Evolutionary conservation across 2,113 vertebrate genomes (phyloP).

Genomic region (Callocephalon fimbriatum): DNA sequence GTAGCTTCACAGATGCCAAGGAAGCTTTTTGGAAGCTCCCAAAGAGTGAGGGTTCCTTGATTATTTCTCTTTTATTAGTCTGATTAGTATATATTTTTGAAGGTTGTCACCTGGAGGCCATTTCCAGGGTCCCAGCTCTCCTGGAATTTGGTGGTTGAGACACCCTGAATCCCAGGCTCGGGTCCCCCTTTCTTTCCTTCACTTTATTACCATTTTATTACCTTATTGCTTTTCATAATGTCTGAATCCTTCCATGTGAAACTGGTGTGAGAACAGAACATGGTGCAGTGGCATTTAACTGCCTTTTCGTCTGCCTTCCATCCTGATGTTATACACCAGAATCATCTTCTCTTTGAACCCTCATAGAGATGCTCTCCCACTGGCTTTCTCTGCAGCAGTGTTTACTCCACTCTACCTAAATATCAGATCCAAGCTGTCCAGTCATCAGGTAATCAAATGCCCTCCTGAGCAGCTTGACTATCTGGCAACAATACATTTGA

Average conservation of each 20-base stretch:
- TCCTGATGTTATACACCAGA: not conserved
- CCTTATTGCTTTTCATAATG: not conserved
- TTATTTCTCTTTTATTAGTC: not conserved
- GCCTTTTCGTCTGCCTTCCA: not conserved
- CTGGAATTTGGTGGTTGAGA: not conserved
- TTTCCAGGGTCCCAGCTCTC: not conserved
- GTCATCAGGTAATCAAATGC: not conserved
- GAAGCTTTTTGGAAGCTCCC: not conserved
- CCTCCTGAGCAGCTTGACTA: not conserved
- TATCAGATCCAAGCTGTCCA: not conserved
- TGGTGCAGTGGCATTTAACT: not conserved
- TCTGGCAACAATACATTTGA: not conserved
- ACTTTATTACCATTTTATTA: not conserved
- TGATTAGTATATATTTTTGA: not conserved
- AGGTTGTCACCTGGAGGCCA: not conserved
- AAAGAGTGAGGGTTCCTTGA: not conserved
- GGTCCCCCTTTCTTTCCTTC: not conserved
- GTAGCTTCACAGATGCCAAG: not conserved
- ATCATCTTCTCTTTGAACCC: not conserved
- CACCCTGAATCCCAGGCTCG: not conserved
- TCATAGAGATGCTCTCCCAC: not conserved
- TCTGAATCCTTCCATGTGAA: accelerated
- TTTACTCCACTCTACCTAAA: not conserved
- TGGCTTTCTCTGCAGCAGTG: not conserved
- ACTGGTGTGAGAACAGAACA: not conserved